Evolutionary conservation across 2,113 vertebrate species (phyloP), one percentile per base, ranked within the genome.

Genomic region (Tyto alba): DNA sequence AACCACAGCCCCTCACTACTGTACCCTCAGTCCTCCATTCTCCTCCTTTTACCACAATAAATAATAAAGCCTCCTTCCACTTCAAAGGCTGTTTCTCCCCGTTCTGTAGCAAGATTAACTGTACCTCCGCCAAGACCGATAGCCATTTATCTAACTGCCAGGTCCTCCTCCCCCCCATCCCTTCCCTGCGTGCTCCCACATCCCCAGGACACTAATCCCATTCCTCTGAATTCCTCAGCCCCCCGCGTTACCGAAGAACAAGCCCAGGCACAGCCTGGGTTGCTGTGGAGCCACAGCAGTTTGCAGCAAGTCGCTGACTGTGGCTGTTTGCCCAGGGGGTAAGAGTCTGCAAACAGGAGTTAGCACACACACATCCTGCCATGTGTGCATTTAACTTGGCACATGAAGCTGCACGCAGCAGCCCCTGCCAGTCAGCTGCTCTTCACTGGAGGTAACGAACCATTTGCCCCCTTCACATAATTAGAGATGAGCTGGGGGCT

Each of bases 361-460:
- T 77, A 68, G 3, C 3, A 7, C 45, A 9, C 55, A 73, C 53
- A 6, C 55, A 62, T 79, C 67, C 90, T 56, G 85, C 85, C 45
- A 4, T 11, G 27, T 7, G 57, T 6, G 25, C 15, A 2, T 23
- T 45, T 17, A 26, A 27, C 40, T 13, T 5, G n/a, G 79, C 89
- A 10, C 6, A 30, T 2, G 1, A 7, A 21, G 52, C 66, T 6
- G 47, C 50, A 25, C 3, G 19, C 47, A 52, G 69, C 73, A 79
- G 79, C n/a, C 30, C 45, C 38, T 47, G 59, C 45, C 48, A 6
- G 11, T 18, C 40, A 27, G 63, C 53, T 69, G 77, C 88, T 67
- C 74, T 8, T 5, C 16, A 6, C 3, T 0, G 0, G 27, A 50
- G 63, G 41, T 11, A 64, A n/a, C 27, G 3, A 68, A 50, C 36